These are phyloP conservation scores for Parazoanthus darwini DNA, from an alignment of 92 coral and sea anemone species.

Conservation along the genomic window DNA sequence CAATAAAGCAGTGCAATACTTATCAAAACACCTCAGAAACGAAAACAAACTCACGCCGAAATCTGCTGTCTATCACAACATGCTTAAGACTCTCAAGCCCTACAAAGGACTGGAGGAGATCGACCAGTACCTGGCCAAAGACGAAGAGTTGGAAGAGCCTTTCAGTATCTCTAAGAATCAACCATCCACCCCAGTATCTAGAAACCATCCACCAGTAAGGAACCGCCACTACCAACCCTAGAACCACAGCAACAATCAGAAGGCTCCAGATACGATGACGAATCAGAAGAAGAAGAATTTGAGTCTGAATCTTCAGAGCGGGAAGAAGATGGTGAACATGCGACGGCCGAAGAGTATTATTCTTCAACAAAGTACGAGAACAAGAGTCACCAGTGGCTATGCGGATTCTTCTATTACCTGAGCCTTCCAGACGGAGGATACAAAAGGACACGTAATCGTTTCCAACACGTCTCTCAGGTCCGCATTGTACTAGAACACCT, in stretches of 20 bases:
- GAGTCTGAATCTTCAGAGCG: not conserved
- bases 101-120: not conserved
- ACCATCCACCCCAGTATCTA: not conserved
- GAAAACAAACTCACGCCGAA: too few species aligned
- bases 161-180: not conserved
- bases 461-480: constrained; percentile 17
- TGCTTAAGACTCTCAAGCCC: not conserved
- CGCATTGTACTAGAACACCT: not conserved
- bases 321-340: not conserved
- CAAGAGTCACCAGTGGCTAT: constrained; percentile 11
- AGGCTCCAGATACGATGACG: not conserved
- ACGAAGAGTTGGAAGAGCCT: not conserved
- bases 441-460: not conserved
- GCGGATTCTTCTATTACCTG: not conserved
- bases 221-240: not conserved
- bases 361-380: not conserved
- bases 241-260: not conserved
- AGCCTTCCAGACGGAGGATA: not conserved
- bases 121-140: not conserved
- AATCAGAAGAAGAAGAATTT: not conserved
- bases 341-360: not conserved
- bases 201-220: not conserved
- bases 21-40: not conserved
- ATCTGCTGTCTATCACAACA: not conserved
- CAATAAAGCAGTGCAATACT: not conserved